Percentiles rank a stretch among this genome's conserved stretches.
Conservation (phyloP, 2,113 vertebrate genomes). For the Bufo bufo region DNA sequence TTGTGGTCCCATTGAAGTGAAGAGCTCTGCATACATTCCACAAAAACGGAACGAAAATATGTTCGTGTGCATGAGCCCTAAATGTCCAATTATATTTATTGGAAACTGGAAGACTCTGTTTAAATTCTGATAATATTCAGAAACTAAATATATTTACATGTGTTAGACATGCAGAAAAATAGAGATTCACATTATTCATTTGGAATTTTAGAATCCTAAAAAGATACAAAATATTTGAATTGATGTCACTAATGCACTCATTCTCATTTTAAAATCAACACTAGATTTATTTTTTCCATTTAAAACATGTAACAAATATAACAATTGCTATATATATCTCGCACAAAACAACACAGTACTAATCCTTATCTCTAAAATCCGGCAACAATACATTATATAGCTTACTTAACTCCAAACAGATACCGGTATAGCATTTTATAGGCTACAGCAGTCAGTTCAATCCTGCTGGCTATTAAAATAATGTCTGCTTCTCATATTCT, state of each 20-base stretch:
- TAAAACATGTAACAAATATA: background rate
- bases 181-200: background rate
- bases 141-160: background rate
- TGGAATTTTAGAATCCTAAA: background rate
- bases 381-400: constrained; percentile 12
- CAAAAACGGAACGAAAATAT: too few relatives aligned
- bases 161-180: background rate
- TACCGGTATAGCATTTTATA: background rate
- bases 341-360: constrained; percentile 10
- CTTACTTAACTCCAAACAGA: constrained; percentile 32
- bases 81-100: background rate
- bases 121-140: background rate
- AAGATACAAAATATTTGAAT: background rate
- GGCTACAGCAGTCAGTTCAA: constrained; percentile 1
- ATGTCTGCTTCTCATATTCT: background rate
- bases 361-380: constrained; percentile 9
- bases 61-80: too few relatives aligned
- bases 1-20: too few relatives aligned
- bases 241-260: background rate
- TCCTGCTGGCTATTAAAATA: constrained; percentile 18
- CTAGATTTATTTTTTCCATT: background rate
- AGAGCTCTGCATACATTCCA: too few relatives aligned
- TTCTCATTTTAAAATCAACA: background rate
- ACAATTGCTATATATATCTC: background rate
- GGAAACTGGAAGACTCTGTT: background rate